phyloP scores from a whole-genome alignment of 2,113 vertebrate genomes.

The Pica pica region DNA sequence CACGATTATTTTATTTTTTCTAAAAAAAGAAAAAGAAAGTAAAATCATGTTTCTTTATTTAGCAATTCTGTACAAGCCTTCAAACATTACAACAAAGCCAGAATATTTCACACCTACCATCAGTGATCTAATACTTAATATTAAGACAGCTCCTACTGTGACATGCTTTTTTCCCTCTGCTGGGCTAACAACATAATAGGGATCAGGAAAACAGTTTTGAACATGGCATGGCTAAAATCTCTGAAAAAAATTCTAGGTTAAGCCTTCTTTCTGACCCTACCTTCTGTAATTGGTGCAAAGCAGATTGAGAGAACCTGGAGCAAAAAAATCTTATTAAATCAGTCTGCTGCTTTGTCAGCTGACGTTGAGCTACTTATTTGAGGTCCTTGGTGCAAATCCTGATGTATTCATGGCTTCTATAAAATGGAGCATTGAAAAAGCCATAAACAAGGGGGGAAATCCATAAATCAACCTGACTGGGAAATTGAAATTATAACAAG shows the following conservation, averaged over 20 bases:
- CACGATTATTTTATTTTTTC: not conserved
- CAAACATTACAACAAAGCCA: constrained; percentile 25
- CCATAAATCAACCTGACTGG: constrained; percentile 13
- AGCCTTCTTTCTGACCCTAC: constrained; percentile 37
- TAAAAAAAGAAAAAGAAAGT: not conserved
- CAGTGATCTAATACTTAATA: constrained; percentile 52
- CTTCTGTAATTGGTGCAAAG: constrained; percentile 39
- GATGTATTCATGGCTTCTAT: not conserved
- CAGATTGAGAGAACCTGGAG: constrained; percentile 14
- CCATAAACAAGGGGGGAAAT: not conserved
- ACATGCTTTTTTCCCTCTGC: constrained; percentile 62
- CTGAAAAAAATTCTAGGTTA: constrained; percentile 31
- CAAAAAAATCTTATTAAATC: constrained; percentile 44
- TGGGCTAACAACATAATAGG: constrained; percentile 66
- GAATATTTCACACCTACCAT: constrained; percentile 57
- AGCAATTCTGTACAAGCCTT: constrained; percentile 2
- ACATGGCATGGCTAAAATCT: constrained; percentile 34
- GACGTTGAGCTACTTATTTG: constrained; percentile 3
- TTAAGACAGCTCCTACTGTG: constrained; percentile 61
- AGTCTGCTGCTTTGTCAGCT: not conserved
- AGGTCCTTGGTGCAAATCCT: constrained; percentile 1
- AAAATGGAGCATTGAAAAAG: not conserved
- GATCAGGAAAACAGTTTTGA: constrained; percentile 60
- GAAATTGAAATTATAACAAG: constrained; percentile 35
- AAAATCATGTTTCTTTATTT: constrained; percentile 25